Conservation (phyloP, 2,113 vertebrate genomes). For the Australoheros scitulus region DNA sequence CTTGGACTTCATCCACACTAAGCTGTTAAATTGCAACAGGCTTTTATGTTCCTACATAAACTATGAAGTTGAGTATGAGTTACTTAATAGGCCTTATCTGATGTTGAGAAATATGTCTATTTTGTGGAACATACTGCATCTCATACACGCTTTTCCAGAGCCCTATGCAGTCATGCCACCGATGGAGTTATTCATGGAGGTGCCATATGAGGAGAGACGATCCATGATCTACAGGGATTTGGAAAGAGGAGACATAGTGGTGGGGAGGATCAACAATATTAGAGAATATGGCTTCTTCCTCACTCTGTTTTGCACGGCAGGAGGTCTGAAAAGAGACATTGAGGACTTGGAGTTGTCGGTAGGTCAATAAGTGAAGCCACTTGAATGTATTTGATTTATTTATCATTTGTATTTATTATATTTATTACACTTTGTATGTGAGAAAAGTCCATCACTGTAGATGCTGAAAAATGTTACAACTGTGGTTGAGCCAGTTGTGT, state of each 20-base stretch:
- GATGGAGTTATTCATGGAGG: slow-evolving; percentile 92
- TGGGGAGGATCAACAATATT: slow-evolving; percentile 92
- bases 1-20: not conserved
- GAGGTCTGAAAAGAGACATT: slow-evolving; percentile 87
- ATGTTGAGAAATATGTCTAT: not conserved
- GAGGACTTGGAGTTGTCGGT: slow-evolving; percentile 93
- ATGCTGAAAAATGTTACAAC: not conserved
- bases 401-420: too few relatives aligned
- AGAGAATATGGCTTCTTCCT: slow-evolving; percentile 98
- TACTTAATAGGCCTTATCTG: not conserved
- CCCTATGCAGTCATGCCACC: slow-evolving; percentile 93
- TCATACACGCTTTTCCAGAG: slow-evolving; percentile 76
- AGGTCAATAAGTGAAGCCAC: slow-evolving; percentile 14
- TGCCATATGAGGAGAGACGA: slow-evolving; percentile 86
- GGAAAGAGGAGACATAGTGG: slow-evolving; percentile 90
- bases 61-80: not conserved
- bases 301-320: slow-evolving; percentile 89
- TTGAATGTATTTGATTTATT: not conserved
- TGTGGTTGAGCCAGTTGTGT: not conserved
- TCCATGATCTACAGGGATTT: slow-evolving; percentile 91
- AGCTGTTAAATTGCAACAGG: not conserved
- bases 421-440: too few relatives aligned
- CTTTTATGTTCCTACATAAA: too few relatives aligned
- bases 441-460: not conserved
- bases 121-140: not conserved